Evolutionary conservation across 2,113 vertebrate genomes (phyloP).

Genomic region (Cololabis saira): DNA sequence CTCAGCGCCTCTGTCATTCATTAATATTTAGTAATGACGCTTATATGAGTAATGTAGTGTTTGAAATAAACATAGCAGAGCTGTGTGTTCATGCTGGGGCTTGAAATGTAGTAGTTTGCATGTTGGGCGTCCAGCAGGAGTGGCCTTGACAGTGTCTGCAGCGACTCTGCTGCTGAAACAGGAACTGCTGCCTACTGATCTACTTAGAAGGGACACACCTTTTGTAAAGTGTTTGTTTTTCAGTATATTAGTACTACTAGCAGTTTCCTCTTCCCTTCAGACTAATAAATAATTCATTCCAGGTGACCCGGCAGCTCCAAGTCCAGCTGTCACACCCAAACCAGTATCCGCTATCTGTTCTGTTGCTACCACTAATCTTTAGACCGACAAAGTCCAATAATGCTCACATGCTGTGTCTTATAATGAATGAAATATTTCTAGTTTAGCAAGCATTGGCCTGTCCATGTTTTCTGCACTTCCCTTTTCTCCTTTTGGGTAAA

Average conservation of each 20-base stretch:
- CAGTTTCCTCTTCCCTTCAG: neutral
- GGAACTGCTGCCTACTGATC: slow-evolving; percentile 9
- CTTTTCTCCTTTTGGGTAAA: neutral
- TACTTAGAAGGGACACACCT: slow-evolving; percentile 20
- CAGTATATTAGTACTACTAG: slow-evolving; percentile 19
- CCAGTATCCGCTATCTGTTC: neutral
- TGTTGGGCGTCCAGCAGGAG: slow-evolving; percentile 8
- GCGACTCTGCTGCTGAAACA: too few relatives aligned
- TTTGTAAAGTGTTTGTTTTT: slow-evolving; percentile 31
- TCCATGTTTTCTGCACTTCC: neutral
- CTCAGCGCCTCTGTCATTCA: neutral
- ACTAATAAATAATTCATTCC: slow-evolving; percentile 59
- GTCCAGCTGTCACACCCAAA: slow-evolving; percentile 12
- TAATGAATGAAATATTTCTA: neutral
- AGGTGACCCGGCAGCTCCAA: slow-evolving; percentile 5
- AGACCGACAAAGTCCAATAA: neutral
- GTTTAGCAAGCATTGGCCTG: neutral
- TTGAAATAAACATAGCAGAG: too few relatives aligned
- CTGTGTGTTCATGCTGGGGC: neutral
- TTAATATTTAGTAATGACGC: neutral
- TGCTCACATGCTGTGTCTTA: neutral
- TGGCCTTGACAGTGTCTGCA: neutral
- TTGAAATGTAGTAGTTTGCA: slow-evolving; percentile 13
- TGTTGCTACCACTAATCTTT: neutral
- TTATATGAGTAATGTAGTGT: neutral